Evolutionary conservation across 1,140 invertebrate species (phyloP).

Genomic region (Cydia amplana): DNA sequence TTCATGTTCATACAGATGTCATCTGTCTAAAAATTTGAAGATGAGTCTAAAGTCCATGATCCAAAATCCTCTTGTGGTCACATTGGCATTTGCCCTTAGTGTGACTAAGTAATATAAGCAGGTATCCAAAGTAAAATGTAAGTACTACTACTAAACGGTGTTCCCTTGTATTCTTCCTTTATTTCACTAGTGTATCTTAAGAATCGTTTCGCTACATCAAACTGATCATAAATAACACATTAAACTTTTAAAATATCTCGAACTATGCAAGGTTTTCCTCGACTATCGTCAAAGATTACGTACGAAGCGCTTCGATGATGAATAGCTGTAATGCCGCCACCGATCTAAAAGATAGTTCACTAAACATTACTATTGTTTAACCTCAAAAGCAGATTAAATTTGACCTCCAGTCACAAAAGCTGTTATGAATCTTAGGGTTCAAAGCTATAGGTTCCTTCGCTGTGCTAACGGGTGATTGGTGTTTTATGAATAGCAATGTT

Average conservation of each 20-base stretch:
- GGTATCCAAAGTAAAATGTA: no score
- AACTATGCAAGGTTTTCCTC: not conserved
- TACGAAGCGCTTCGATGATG: not conserved
- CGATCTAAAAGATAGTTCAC: not conserved
- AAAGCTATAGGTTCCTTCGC: not conserved
- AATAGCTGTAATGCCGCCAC: not conserved
- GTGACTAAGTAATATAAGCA: no score
- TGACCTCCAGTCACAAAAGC: not conserved
- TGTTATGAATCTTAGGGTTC: no score
- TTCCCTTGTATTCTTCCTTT: no score
- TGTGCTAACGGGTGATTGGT: not conserved
- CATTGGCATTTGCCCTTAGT: no score
- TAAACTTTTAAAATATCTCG: not conserved
- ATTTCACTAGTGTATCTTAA: no score
- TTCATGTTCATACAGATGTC: no score
- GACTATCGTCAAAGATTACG: slow-evolving; percentile 6
- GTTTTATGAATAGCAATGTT: not conserved
- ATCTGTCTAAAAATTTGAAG: no score
- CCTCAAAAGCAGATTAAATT: not conserved
- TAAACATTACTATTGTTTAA: not conserved
- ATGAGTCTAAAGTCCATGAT: no score
- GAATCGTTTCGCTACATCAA: not conserved
- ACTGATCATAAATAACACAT: not conserved
- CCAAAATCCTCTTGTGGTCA: no score
- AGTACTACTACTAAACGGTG: no score